Evolutionary conservation across 2,797 vertebrate species (phyloP).

Genomic region (Sebastes melanostomus): DNA sequence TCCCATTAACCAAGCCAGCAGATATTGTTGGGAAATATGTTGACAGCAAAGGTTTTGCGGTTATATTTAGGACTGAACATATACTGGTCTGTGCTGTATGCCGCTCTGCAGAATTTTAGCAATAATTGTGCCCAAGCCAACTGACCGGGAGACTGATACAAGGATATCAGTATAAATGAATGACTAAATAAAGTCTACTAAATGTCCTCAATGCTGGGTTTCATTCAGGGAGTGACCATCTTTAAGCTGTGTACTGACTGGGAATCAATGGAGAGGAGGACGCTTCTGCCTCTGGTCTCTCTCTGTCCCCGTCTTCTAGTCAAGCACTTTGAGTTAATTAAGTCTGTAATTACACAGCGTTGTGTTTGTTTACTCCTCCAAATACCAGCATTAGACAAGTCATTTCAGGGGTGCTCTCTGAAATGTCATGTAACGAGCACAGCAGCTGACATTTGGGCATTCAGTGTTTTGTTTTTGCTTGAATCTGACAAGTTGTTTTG

Average conservation of each 20-base stretch:
- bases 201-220: background rate
- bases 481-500: constrained; percentile 1
- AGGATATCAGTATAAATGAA: background rate
- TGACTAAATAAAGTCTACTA: background rate
- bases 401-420: constrained; percentile 45
- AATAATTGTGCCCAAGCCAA: background rate
- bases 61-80: background rate
- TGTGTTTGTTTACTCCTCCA: constrained; percentile 71
- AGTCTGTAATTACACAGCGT: constrained; percentile 63
- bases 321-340: constrained; percentile 70
- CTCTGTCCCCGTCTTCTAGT: constrained; percentile 40
- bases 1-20: background rate
- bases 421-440: constrained; percentile 68
- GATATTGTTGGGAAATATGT: background rate
- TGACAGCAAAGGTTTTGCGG: background rate
- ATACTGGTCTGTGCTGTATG: background rate
- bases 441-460: constrained; percentile 49
- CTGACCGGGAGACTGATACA: background rate
- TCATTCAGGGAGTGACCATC: background rate
- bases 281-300: constrained; percentile 32
- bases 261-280: constrained; percentile 36
- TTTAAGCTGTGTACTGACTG: constrained; percentile 10
- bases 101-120: background rate
- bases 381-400: constrained; percentile 67
- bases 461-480: constrained; percentile 23